Percentiles rank a stretch among this genome's conserved stretches.
phyloP scores from a whole-genome alignment of 2,113 vertebrate genomes.

The Lepisosteus osseus region DNA sequence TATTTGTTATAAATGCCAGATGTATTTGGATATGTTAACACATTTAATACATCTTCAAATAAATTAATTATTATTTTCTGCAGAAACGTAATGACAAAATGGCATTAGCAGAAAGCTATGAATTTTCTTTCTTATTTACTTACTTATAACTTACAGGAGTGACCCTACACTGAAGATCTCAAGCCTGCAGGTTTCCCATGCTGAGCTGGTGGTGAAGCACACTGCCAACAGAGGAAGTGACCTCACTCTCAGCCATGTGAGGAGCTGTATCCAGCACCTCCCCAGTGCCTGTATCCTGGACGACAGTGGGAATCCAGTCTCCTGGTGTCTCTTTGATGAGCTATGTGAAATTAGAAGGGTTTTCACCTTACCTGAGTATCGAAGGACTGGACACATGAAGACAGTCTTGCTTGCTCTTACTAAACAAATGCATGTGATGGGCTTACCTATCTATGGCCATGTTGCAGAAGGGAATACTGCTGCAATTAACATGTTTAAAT shows the following conservation, averaged over 20 bases:
- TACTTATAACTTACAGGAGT: conserved; percentile 17
- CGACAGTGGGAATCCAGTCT: conserved; percentile 36
- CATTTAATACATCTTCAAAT: not conserved
- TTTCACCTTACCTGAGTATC: conserved; percentile 47
- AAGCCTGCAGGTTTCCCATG: conserved; percentile 43
- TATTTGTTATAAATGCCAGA: too few species aligned
- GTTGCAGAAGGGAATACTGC: conserved; percentile 38
- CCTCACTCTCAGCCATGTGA: conserved; percentile 38
- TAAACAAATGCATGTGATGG: conserved; percentile 40
- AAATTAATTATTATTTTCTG: conserved; percentile 9
- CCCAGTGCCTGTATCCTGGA: conserved; percentile 53
- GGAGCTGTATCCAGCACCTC: conserved; percentile 51
- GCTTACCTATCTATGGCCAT: conserved; percentile 46
- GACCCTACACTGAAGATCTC: conserved; percentile 26
- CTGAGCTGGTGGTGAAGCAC: conserved; percentile 41
- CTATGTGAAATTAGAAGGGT: conserved; percentile 54
- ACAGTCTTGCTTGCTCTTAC: conserved; percentile 35
- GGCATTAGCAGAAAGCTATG: too few species aligned
- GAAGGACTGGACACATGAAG: conserved; percentile 40
- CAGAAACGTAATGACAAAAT: not conserved
- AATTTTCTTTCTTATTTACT: not conserved
- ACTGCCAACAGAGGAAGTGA: conserved; percentile 46
- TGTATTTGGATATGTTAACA: too few species aligned
- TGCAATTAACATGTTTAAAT: not conserved
- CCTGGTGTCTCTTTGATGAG: conserved; percentile 56